phyloP scores from a whole-genome alignment of 2,888 invertebrate genomes.

The Calliphora vomitoria region DNA sequence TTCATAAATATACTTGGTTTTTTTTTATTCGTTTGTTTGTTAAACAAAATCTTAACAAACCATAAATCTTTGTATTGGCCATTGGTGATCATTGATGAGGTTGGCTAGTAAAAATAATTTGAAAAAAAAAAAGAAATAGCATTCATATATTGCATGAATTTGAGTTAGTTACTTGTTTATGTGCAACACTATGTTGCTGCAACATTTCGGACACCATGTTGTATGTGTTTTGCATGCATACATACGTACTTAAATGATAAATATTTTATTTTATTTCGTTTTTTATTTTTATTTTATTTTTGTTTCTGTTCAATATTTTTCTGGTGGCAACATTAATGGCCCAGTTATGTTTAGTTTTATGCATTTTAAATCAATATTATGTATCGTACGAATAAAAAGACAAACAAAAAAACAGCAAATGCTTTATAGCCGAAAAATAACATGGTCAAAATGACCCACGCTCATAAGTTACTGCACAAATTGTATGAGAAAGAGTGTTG shows the following conservation, averaged over 20 bases:
- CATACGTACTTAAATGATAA: background rate
- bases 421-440: constrained; percentile 9
- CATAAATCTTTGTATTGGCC: constrained; percentile 23
- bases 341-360: constrained; percentile 66
- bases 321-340: constrained; percentile 60
- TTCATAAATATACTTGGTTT: background rate
- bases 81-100: constrained; percentile 8
- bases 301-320: constrained; percentile 18
- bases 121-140: constrained; percentile 3
- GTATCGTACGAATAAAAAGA: background rate
- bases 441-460: constrained; percentile 42
- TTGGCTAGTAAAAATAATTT: background rate
- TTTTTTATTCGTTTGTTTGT: background rate
- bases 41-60: constrained; percentile 7
- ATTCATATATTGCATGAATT: constrained; percentile 13
- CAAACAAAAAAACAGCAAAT: constrained; percentile 7
- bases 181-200: background rate
- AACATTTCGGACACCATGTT: constrained; percentile 12
- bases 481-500: background rate
- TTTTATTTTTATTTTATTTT: background rate
- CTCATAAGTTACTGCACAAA: background rate
- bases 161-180: background rate
- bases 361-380: constrained; percentile 69
- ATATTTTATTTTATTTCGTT: background rate
- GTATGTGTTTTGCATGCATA: too few species aligned